Base-by-base conservation (phyloP, 64 coral and sea anemone species). In the Porites lutea region DNA sequence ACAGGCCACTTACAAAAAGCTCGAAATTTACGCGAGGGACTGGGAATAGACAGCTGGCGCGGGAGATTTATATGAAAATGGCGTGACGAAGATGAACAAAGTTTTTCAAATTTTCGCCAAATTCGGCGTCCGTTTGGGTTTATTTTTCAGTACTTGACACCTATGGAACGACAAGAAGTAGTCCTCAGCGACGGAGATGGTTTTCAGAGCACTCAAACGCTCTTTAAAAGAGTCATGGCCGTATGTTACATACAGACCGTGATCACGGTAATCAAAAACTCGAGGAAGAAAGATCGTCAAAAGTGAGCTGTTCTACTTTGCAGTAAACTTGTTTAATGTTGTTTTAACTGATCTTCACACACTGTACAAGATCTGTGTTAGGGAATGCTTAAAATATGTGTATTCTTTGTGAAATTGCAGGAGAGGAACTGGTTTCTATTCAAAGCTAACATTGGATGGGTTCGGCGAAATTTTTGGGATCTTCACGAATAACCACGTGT, bases 401-500 rank as follows among this genome's bases (percentile, higher is more conserved):
- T 81, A 54, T 2, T 3, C 12, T 68, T 11, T 52, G 15, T 13
- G 66, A 37, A 37, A 46, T 68, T 88, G 13, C 47, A 97, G 95
- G 70, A 84, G 92, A 90, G 85, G 95, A 11, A 97, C 47, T 66
- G 95, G 95, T 59, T 97, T 97, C 71, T 91, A 91, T 78, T 70
- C 92, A 5, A 91, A 60, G 48, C 66, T 94, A 7, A 59, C 20
- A 14, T 18, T 88, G 61, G 67, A 71, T 12, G 43, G 72, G 8
- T 48, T 52, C 1, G 46, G 8, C 0, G 48, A 71, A 5, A 59
- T 68, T 49, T 50, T 74, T 45, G 95, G 95, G 2, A 80, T 97
- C 22, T 94, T 97, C n/a, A 97, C 95, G n/a, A 94, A 94, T 72
- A 94, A 97, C 79, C 95, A 97, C 87, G 95, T 97, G 67, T 63